Evolutionary conservation across 2,888 invertebrate species (phyloP), one percentile per base, ranked within the genome.

Genomic region (Sarcophaga subvicina): DNA sequence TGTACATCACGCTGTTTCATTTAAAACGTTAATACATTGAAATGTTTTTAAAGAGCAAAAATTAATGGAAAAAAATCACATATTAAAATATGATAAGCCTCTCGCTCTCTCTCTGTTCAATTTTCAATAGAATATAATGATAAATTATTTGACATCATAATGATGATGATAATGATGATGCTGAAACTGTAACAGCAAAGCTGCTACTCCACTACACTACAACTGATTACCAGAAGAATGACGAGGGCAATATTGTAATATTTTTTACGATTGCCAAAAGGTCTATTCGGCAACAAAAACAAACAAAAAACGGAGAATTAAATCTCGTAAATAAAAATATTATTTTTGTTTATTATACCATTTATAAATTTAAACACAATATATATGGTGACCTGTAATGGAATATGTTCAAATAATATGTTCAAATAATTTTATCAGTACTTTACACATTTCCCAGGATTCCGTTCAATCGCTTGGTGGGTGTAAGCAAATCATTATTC

Each of bases 31-130:
- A 49, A 77, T 72, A 25, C 47, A 63, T 62, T 69, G 27, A 62
- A 37, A 71, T n/a, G 49, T 45, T 11, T 64, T 70, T 75, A 45
- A 80, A 73, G 62, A 60, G 45, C 72, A 54, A 54, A 77, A 67
- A 80, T 80, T 72, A 85, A 80, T 77, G 80, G 37, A 63, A 81
- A 80, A 80, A 81, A 80, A 73, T 78, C 49, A 70, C 81, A 81
- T 63, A 85, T 75, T 78, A 81, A 85, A 78, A 78, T 64, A 70
- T 78, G 78, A 85, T 70, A 78, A 73, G 80, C 77, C 69, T 62
- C 22, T 22, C 37, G 3, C 17, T 17, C 12, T 54, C 54, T 54
- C 17, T 17, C 5, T 54, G 3, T 49, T 0, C 10, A 8, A 37
- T 6, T 37, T 37, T 37, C 37, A 37, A 37, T 37, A 37, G 37